phyloP scores from a whole-genome alignment of 2,113 vertebrate genomes.

The Propithecus coquereli region DNA sequence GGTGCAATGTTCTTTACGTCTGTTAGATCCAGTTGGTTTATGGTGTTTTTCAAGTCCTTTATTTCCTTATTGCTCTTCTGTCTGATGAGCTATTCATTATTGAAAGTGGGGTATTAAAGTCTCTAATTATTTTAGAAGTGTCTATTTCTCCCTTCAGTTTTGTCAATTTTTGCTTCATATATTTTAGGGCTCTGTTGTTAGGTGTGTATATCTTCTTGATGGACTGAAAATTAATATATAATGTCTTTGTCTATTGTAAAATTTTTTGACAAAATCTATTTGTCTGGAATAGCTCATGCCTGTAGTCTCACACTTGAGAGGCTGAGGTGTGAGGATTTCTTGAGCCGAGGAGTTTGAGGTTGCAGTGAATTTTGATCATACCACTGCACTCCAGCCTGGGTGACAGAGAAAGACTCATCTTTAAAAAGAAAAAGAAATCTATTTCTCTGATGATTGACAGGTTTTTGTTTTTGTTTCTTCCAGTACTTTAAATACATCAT shows the following conservation, averaged over 20 bases:
- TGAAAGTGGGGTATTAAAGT: too few species aligned
- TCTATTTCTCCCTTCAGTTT: not conserved
- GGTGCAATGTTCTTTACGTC: not conserved
- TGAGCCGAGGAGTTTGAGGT: too few species aligned
- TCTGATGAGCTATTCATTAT: not conserved
- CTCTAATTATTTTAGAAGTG: not conserved
- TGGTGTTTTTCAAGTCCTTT: not conserved
- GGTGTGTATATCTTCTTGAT: not conserved
- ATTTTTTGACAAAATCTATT: not conserved
- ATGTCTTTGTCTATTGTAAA: not conserved
- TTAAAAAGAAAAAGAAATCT: not conserved
- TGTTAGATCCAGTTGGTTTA: not conserved
- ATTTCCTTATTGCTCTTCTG: not conserved
- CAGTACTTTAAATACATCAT: not conserved
- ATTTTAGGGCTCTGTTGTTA: not conserved
- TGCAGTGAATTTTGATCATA: too few species aligned
- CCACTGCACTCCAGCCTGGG: too few species aligned
- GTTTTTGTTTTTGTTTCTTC: not conserved
- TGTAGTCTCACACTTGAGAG: too few species aligned
- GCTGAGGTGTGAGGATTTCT: too few species aligned
- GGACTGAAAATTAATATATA: not conserved
- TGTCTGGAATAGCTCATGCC: not conserved
- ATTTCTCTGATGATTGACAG: not conserved
- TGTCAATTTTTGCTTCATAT: not conserved
- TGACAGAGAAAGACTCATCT: too few species aligned